Evolutionary conservation across 2,888 invertebrate genomes (phyloP).

Genomic region (Eupelmus urozonus): DNA sequence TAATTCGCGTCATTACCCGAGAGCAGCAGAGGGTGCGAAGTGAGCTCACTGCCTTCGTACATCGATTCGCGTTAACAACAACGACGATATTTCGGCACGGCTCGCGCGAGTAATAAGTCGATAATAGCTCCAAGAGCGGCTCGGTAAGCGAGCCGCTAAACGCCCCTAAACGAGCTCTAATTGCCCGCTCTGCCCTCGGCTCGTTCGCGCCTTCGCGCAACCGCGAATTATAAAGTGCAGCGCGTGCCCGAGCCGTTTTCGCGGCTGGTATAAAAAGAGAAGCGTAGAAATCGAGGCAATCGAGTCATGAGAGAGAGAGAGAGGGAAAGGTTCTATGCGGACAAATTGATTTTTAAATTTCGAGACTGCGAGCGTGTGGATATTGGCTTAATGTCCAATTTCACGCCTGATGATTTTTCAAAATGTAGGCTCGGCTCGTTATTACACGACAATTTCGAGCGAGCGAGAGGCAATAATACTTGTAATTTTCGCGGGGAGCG

Average conservation of each 20-base stretch:
- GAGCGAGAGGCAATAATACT: slow-evolving; percentile 29
- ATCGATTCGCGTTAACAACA: slow-evolving; percentile 1
- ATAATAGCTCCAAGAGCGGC: slow-evolving; percentile 77
- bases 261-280: not conserved
- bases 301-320: not conserved
- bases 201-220: slow-evolving; percentile 49
- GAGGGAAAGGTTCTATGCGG: not conserved
- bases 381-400: slow-evolving; percentile 43
- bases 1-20: slow-evolving; percentile 44
- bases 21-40: slow-evolving; percentile 37
- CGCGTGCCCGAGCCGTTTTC: not conserved
- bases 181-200: slow-evolving; percentile 66
- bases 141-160: slow-evolving; percentile 75
- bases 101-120: slow-evolving; percentile 73
- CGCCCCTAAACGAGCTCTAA: slow-evolving; percentile 76
- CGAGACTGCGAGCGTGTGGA: not conserved
- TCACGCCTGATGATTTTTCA: slow-evolving; percentile 44
- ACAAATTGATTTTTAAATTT: slow-evolving; percentile 56
- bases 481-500: slow-evolving; percentile 33
- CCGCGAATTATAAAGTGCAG: slow-evolving; percentile 62
- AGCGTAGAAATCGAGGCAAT: not conserved
- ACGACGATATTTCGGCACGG: slow-evolving; percentile 61
- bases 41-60: not conserved
- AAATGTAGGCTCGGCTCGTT: slow-evolving; percentile 24
- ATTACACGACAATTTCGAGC: slow-evolving; percentile 30